Evolutionary conservation across 92 coral and sea anemone species (phyloP), one percentile per base, ranked within the genome.

Genomic region (Parazoanthus darwini): DNA sequence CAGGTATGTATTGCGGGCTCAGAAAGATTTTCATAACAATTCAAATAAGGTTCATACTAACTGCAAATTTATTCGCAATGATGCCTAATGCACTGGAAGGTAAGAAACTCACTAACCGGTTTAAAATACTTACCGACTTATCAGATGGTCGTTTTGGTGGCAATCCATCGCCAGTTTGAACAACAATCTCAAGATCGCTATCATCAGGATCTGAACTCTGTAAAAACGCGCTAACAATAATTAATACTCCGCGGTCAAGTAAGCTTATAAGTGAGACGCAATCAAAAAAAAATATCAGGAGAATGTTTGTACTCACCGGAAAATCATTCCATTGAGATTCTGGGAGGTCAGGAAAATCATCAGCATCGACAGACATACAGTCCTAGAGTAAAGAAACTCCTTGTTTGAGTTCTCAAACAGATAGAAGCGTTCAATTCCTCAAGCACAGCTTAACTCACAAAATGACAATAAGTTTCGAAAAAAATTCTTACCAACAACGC

Each of bases 1-100:
- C 92, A 14, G 88, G 91, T 75, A 92, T 16, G 68, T 90, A 93
- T 48, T 92, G 92, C 39, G 88, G 88, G 82, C 81, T 90, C 89
- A 58, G 25, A 70, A 88, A 92, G 0, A 82, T 80, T 88, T 54
- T 14, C 92, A 92, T 77, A 86, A 91, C 10, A 90, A 90, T 77
- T 89, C 33, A 29, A 29, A 29, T 29, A 29, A 29, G 33, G 33
- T 29, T 29, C 33, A 0, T 29, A 29, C 33, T 29, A 29, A 29
- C 33, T 29, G 33, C 33, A 29, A 29, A 29, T 29, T 29, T 29
- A 29, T 29, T 29, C 33, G 33, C 33, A 29, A 29, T 29, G 33
- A 29, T 29, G 33, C 33, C 33, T 29, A 29, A 29, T 29, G 33
- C 33, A 29, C 33, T 29, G 33, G 33, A 29, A 29, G 33, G 33